A percentile compares a stretch with the other conserved stretches of the same genome.
Conservation (phyloP, 1,140 invertebrate genomes). For the Drosophila repleta region DNA sequence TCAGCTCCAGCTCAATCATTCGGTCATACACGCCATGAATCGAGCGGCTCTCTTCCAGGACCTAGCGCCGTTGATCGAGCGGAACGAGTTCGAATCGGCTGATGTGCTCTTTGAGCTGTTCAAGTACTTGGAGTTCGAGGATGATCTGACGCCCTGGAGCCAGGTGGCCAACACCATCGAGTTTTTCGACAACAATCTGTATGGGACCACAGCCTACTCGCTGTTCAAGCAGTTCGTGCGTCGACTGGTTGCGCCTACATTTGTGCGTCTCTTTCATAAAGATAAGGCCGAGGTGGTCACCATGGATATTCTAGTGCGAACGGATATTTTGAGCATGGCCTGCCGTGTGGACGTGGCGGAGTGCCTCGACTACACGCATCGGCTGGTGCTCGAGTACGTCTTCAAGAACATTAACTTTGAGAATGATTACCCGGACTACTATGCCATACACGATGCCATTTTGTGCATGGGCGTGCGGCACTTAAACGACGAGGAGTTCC, state of each 20-base stretch:
- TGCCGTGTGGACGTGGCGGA: conserved; percentile 63
- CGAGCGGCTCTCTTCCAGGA: conserved; percentile 87
- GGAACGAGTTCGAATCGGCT: conserved; percentile 78
- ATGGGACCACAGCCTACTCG: conserved; percentile 83
- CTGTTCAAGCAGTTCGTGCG: conserved; percentile 63
- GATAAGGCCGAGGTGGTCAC: background rate
- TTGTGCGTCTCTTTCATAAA: conserved; percentile 49
- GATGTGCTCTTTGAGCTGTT: conserved; percentile 83
- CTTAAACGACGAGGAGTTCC: conserved; percentile 61
- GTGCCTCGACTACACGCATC: conserved; percentile 61
- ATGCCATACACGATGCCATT: conserved; percentile 49
- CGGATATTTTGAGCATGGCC: conserved; percentile 54
- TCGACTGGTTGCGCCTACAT: conserved; percentile 60
- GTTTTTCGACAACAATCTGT: conserved; percentile 50
- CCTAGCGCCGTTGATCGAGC: conserved; percentile 79
- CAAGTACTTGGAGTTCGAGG: conserved; percentile 86
- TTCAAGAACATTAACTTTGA: conserved; percentile 43
- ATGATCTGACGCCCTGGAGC: conserved; percentile 86
- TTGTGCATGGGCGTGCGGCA: conserved; percentile 62
- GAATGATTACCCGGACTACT: conserved; percentile 36
- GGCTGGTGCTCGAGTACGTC: conserved; percentile 55
- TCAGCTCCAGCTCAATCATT: conserved; percentile 83
- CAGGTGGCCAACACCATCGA: conserved; percentile 50
- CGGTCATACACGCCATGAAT: conserved; percentile 86
- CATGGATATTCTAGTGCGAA: conserved; percentile 2